phyloP scores from a whole-genome alignment of 2,888 invertebrate genomes.

The Meteorus cinctellus region DNA sequence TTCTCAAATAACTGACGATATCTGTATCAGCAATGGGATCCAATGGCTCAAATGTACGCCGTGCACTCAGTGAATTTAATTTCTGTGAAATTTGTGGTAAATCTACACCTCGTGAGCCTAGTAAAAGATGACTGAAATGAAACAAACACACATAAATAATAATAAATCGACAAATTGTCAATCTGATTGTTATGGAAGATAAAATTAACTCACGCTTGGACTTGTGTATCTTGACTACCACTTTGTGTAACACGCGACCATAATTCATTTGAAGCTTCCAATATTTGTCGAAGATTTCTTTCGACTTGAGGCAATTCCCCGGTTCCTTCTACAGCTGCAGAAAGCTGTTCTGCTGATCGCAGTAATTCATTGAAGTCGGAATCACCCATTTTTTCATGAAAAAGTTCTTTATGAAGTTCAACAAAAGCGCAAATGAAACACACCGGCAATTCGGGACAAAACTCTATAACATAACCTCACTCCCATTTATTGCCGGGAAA shows the following conservation, averaged over 20 bases:
- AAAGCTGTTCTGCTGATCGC: slow-evolving; percentile 93
- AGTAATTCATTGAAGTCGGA: slow-evolving; percentile 89
- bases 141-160: neutral
- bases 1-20: slow-evolving; percentile 90
- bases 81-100: slow-evolving; percentile 94
- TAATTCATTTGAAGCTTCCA: slow-evolving; percentile 92
- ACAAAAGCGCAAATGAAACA: neutral
- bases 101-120: slow-evolving; percentile 95
- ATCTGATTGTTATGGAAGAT: neutral
- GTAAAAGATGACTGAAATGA: slow-evolving; percentile 83
- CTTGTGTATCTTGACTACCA: slow-evolving; percentile 90
- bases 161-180: neutral
- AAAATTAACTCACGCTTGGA: slow-evolving; percentile 80
- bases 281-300: slow-evolving; percentile 90
- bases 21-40: slow-evolving; percentile 94
- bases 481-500: too few relatives aligned
- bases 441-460: too few relatives aligned
- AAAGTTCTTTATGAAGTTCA: neutral
- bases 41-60: slow-evolving; percentile 90
- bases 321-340: slow-evolving; percentile 90
- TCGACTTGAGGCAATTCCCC: slow-evolving; percentile 90
- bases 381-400: slow-evolving; percentile 60
- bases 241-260: slow-evolving; percentile 90
- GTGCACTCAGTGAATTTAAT: slow-evolving; percentile 89
- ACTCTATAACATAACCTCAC: too few relatives aligned